These are phyloP conservation scores for Helostoma temminkii DNA, from an alignment of 2,797 vertebrate genomes.

Conservation along the genomic window DNA sequence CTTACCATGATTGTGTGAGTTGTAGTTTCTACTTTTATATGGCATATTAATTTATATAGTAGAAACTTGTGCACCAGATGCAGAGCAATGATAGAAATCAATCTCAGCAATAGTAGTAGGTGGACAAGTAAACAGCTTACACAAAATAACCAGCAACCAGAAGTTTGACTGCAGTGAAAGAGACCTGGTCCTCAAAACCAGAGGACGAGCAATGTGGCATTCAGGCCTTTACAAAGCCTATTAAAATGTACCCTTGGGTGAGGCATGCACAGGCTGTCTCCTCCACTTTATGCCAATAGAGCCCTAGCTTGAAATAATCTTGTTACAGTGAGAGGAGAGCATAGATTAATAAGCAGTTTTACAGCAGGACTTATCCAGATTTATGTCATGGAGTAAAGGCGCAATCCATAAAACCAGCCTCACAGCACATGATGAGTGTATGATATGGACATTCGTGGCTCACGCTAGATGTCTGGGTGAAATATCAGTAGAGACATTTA, in stretches of 20 bases:
- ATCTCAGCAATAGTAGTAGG: neutral
- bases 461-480: slow-evolving; percentile 30
- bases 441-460: slow-evolving; percentile 23
- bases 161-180: slow-evolving; percentile 35
- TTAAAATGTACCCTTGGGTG: slow-evolving; percentile 78
- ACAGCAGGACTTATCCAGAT: slow-evolving; percentile 71
- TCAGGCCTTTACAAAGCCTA: slow-evolving; percentile 71
- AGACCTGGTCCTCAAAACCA: slow-evolving; percentile 53
- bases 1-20: too few relatives aligned
- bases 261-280: slow-evolving; percentile 64
- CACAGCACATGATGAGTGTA: slow-evolving; percentile 29
- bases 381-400: slow-evolving; percentile 64
- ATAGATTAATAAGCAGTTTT: slow-evolving; percentile 71
- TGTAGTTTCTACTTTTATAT: too few relatives aligned
- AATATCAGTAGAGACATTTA: slow-evolving; percentile 36
- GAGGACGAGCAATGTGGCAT: slow-evolving; percentile 76
- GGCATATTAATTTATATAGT: neutral
- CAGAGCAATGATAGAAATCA: neutral
- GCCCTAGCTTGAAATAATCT: slow-evolving; percentile 74
- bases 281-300: slow-evolving; percentile 57
- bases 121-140: neutral
- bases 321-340: slow-evolving; percentile 69
- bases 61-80: too few relatives aligned
- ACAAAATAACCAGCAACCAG: too few relatives aligned
- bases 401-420: slow-evolving; percentile 58